Evolutionary conservation across 2,888 invertebrate species (phyloP).

Genomic region (Acanthoscelides obtectus): DNA sequence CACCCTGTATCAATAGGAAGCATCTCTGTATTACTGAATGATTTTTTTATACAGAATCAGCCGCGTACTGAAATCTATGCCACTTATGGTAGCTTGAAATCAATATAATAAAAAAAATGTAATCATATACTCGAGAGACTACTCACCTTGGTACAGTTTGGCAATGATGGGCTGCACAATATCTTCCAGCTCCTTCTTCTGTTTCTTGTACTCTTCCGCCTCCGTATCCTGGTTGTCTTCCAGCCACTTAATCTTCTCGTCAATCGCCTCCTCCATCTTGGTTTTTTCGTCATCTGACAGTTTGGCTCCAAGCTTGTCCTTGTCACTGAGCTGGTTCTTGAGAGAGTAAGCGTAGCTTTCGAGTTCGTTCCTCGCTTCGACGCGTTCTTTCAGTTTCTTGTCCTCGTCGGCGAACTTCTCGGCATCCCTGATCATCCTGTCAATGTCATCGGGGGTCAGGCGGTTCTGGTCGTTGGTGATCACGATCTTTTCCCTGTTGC

Average conservation of each 20-base stretch:
- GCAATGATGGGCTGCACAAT: slow-evolving; percentile 96
- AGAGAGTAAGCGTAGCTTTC: slow-evolving; percentile 97
- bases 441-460: slow-evolving; percentile 97
- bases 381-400: slow-evolving; percentile 91
- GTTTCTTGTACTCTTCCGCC: slow-evolving; percentile 78
- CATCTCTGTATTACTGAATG: no score
- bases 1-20: no score
- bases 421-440: slow-evolving; percentile 98
- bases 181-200: slow-evolving; percentile 92
- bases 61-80: no score
- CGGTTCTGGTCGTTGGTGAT: slow-evolving; percentile 96
- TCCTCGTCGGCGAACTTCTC: slow-evolving; percentile 99
- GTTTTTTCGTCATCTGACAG: slow-evolving; percentile 83
- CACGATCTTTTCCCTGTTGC: slow-evolving; percentile 97
- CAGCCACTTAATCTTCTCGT: slow-evolving; percentile 96
- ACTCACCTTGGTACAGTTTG: slow-evolving; percentile 81
- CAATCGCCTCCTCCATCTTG: slow-evolving; percentile 93
- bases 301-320: slow-evolving; percentile 81
- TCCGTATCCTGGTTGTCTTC: slow-evolving; percentile 93
- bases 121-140: no score
- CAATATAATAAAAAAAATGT: no score
- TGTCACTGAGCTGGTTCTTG: slow-evolving; percentile 94
- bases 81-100: no score
- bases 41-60: no score
- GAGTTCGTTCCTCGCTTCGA: slow-evolving; percentile 94